Evolutionary conservation across 2,888 invertebrate species (phyloP).

Genomic region (Drosophila testacea): DNA sequence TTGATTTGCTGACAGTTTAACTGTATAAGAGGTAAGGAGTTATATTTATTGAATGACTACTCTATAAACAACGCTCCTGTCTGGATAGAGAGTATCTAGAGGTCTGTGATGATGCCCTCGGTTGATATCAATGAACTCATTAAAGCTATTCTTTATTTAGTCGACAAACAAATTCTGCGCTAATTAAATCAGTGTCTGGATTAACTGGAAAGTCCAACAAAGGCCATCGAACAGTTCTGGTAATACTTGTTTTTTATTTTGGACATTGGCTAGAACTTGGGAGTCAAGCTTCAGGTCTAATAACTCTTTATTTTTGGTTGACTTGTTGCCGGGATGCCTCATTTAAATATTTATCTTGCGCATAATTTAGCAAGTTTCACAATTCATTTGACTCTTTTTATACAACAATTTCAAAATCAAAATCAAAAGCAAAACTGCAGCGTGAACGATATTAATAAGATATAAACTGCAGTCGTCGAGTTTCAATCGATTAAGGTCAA

Average conservation of each 20-base stretch:
- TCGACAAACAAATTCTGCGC: conserved; percentile 54
- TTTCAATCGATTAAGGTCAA: conserved; percentile 74
- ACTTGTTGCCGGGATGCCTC: conserved; percentile 29
- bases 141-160: conserved; percentile 36
- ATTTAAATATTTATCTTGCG: conserved; percentile 22
- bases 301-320: conserved; percentile 16
- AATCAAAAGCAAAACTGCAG: conserved; percentile 28
- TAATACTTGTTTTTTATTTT: conserved; percentile 48
- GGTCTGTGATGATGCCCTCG: background rate
- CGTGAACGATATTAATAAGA: conserved; percentile 36
- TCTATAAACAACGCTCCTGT: conserved; percentile 2
- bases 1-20: background rate
- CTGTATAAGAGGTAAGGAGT: background rate
- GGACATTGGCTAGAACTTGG: conserved; percentile 12
- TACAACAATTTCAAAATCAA: conserved; percentile 14
- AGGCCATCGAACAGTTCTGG: conserved; percentile 54
- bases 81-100: background rate
- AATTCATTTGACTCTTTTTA: conserved; percentile 7
- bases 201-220: conserved; percentile 51
- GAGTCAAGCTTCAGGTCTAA: conserved; percentile 5
- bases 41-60: conserved; percentile 1
- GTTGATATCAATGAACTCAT: conserved; percentile 58
- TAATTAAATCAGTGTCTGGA: conserved; percentile 65
- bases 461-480: conserved; percentile 44
- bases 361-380: conserved; percentile 26